Evolutionary conservation across 2,113 vertebrate species (phyloP).

Genomic region (Oreotragus oreotragus): DNA sequence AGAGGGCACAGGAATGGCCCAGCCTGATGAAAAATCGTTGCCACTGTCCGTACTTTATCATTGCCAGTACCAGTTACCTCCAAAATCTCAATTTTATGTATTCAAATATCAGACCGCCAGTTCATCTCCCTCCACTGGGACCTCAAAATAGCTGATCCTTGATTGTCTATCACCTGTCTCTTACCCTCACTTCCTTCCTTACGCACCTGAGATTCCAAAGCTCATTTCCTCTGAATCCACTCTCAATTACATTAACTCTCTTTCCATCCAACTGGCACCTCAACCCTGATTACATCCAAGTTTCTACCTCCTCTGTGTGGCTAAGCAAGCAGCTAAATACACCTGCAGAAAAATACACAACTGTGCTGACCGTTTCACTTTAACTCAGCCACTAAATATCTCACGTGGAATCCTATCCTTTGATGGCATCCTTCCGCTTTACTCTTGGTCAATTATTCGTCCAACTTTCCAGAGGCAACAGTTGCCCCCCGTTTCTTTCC

Average conservation of each 20-base stretch:
- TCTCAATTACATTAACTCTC: neutral
- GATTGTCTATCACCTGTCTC: neutral
- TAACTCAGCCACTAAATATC: neutral
- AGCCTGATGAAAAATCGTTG: neutral
- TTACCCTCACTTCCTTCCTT: neutral
- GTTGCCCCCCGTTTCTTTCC: neutral
- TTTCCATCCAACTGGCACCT: neutral
- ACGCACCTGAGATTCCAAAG: neutral
- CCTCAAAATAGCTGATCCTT: neutral
- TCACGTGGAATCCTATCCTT: neutral
- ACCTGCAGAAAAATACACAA: neutral
- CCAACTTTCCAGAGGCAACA: neutral
- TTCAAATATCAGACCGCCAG: neutral
- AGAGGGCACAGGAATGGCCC: neutral
- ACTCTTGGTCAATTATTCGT: neutral
- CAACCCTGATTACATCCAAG: neutral
- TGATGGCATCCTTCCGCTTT: neutral
- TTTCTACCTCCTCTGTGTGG: neutral
- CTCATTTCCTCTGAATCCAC: neutral
- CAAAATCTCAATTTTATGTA: neutral
- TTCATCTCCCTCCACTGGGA: neutral
- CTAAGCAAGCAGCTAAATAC: neutral
- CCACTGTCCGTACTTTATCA: neutral
- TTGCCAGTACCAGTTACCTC: neutral
- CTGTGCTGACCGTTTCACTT: neutral